A percentile compares a stretch with the other conserved stretches of the same genome.
phyloP scores from a whole-genome alignment of 2,888 invertebrate genomes.

The Malthinus seriepunctatus region DNA sequence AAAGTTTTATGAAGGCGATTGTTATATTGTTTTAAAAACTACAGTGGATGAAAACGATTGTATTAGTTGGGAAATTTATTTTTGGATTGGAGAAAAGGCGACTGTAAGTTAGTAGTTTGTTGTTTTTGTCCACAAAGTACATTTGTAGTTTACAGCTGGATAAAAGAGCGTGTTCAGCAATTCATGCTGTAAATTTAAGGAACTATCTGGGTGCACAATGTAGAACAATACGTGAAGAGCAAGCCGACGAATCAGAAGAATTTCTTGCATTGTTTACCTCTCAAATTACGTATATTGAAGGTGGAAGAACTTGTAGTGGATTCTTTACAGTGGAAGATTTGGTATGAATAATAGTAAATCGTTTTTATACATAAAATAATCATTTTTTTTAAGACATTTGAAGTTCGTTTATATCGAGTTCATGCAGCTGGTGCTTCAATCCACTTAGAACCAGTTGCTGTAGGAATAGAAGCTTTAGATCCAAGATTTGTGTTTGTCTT shows the following conservation, averaged over 20 bases:
- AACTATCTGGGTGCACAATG: slow-evolving; percentile 94
- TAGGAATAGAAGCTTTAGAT: slow-evolving; percentile 76
- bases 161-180: slow-evolving; percentile 94
- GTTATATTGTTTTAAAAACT: slow-evolving; percentile 95
- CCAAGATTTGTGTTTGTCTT: slow-evolving; percentile 89
- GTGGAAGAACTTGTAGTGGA: slow-evolving; percentile 95
- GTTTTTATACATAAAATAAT: slow-evolving; percentile 24
- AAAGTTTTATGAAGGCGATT: slow-evolving; percentile 98
- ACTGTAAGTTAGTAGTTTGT: slow-evolving; percentile 68
- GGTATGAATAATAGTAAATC: slow-evolving; percentile 53
- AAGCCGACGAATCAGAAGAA: slow-evolving; percentile 95
- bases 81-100: slow-evolving; percentile 97
- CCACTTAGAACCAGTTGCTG: slow-evolving; percentile 85
- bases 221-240: slow-evolving; percentile 95
- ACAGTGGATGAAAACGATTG: slow-evolving; percentile 80
- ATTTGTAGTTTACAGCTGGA: slow-evolving; percentile 67
- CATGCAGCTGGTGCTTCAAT: slow-evolving; percentile 86
- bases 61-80: slow-evolving; percentile 94
- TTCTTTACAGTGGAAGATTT: slow-evolving; percentile 96
- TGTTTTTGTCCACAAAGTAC: not conserved
- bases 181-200: slow-evolving; percentile 97
- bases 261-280: slow-evolving; percentile 90
- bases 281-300: slow-evolving; percentile 93
- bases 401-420: slow-evolving; percentile 83
- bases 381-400: slow-evolving; percentile 66